phyloP scores from a whole-genome alignment of 2,797 vertebrate genomes.

The Heteromormyrus szaboi region DNA sequence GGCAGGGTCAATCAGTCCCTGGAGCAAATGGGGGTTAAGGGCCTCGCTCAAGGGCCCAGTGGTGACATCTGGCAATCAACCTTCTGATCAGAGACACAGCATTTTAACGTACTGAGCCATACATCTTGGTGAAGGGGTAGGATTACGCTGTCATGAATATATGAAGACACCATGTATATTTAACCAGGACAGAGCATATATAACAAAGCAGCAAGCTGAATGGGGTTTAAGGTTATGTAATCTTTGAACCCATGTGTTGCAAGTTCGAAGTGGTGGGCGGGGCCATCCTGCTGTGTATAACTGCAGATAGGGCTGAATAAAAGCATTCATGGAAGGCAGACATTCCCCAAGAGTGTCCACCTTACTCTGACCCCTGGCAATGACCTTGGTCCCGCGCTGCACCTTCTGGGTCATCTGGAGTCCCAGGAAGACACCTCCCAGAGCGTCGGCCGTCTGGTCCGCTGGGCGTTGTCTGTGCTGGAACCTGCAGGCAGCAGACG shows the following conservation, averaged over 20 bases:
- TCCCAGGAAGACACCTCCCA: slow-evolving; percentile 81
- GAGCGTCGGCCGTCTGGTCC: slow-evolving; percentile 78
- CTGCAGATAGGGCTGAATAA: background rate
- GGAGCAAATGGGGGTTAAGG: background rate
- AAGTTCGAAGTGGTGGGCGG: background rate
- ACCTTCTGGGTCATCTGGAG: slow-evolving; percentile 93
- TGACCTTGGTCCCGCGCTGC: slow-evolving; percentile 92
- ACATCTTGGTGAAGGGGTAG: background rate
- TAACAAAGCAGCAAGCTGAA: background rate
- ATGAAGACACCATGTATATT: background rate
- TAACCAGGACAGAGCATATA: background rate
- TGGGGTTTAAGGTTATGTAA: background rate
- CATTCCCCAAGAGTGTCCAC: background rate
- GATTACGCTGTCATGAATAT: background rate
- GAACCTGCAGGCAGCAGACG: slow-evolving; percentile 64
- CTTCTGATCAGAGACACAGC: background rate
- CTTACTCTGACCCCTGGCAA: slow-evolving; percentile 75
- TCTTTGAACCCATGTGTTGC: background rate
- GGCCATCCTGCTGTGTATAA: background rate
- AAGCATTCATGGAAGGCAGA: background rate
- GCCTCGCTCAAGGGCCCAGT: background rate
- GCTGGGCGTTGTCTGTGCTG: slow-evolving; percentile 37
- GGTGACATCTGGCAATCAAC: background rate
- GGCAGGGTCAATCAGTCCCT: background rate
- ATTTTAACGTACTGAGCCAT: background rate